Conservation (phyloP, 1,140 invertebrate genomes). For the Antheraea pernyi region DNA sequence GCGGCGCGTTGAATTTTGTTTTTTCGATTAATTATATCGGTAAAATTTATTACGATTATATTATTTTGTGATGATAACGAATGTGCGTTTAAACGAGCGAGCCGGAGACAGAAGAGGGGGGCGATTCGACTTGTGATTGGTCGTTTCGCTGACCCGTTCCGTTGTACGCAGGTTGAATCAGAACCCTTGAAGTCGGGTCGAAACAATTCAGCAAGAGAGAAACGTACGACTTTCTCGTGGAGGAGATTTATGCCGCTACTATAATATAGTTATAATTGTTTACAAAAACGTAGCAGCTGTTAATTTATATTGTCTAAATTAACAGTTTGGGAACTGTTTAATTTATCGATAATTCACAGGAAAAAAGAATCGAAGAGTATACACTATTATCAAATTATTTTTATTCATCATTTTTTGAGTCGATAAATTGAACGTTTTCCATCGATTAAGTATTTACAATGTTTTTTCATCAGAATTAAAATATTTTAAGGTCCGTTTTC, state of each 20-base stretch:
- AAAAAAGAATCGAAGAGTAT: neutral
- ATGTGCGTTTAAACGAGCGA: slow-evolving; percentile 34
- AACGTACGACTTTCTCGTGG: slow-evolving; percentile 12
- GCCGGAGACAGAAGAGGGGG: slow-evolving; percentile 66
- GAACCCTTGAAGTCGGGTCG: slow-evolving; percentile 57
- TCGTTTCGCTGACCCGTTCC: slow-evolving; percentile 65
- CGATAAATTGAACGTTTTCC: neutral
- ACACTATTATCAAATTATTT: neutral
- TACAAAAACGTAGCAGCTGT: neutral
- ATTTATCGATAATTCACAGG: neutral
- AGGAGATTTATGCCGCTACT: slow-evolving; percentile 20
- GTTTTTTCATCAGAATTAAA: neutral
- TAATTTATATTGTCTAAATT: neutral
- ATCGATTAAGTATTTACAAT: neutral
- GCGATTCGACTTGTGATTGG: slow-evolving; percentile 53
- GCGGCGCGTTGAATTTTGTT: slow-evolving; percentile 32
- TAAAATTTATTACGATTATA: neutral
- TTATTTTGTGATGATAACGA: neutral
- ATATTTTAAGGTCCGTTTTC: slow-evolving; percentile 5
- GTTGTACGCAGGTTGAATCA: slow-evolving; percentile 76
- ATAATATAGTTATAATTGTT: slow-evolving; percentile 9
- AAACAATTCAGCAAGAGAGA: slow-evolving; percentile 19
- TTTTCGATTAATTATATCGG: neutral
- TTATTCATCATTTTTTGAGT: neutral
- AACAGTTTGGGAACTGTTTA: neutral